Evolutionary conservation across 1,140 invertebrate species (phyloP).

Genomic region (Lepidotrigona ventralis): DNA sequence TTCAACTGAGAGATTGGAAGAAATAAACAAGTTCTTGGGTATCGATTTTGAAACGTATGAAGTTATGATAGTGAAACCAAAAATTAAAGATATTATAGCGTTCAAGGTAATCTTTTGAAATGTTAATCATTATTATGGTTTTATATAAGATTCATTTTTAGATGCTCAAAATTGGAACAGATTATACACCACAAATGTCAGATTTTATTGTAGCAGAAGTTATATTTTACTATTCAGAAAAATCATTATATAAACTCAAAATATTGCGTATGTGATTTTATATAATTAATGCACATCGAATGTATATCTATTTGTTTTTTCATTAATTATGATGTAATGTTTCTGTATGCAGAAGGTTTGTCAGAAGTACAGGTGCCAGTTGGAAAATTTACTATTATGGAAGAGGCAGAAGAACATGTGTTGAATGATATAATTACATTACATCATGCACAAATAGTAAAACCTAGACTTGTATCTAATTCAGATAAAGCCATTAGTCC

Average conservation of each 20-base stretch:
- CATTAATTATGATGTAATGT: neutral
- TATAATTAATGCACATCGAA: neutral
- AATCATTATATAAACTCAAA: constrained; percentile 51
- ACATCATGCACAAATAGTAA: constrained; percentile 86
- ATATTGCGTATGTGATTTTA: constrained; percentile 57
- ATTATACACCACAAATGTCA: constrained; percentile 68
- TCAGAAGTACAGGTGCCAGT: constrained; percentile 61
- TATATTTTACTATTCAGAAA: constrained; percentile 21
- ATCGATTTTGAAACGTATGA: constrained; percentile 42
- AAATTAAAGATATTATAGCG: constrained; percentile 59
- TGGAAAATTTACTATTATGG: constrained; percentile 64
- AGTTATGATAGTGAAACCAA: constrained; percentile 32
- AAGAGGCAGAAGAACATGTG: constrained; percentile 50
- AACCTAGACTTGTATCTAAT: neutral
- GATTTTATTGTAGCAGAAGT: constrained; percentile 62
- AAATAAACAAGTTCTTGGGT: constrained; percentile 8
- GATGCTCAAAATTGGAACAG: constrained; percentile 64
- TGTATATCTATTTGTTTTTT: neutral
- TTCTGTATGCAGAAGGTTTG: constrained; percentile 57
- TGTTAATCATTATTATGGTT: neutral
- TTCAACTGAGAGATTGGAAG: neutral
- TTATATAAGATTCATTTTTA: constrained; percentile 43
- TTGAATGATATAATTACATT: constrained; percentile 83
- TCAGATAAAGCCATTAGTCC: neutral
- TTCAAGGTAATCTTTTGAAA: constrained; percentile 64